phyloP scores from a whole-genome alignment of 2,797 vertebrate genomes.

The Aulostomus chinensis region DNA sequence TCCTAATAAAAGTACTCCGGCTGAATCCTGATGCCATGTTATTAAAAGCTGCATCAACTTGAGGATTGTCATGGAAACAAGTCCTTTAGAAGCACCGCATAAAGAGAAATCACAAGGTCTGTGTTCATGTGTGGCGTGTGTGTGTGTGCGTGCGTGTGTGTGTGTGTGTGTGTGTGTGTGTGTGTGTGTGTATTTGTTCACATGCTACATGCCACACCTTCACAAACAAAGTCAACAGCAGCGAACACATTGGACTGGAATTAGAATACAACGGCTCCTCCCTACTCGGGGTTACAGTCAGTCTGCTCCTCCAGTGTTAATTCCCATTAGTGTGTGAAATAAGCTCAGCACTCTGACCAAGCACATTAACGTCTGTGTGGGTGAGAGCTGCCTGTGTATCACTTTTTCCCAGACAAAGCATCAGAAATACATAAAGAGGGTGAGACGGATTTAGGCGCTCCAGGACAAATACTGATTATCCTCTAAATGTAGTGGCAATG shows the following conservation, averaged over 20 bases:
- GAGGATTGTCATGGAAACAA: constrained; percentile 56
- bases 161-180: too few species aligned
- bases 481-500: constrained; percentile 47
- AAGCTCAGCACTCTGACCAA: constrained; percentile 17
- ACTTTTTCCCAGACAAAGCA: constrained; percentile 25
- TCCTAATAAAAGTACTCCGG: background rate
- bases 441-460: constrained; percentile 20
- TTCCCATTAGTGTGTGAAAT: constrained; percentile 20
- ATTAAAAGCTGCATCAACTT: constrained; percentile 30
- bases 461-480: constrained; percentile 49
- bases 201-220: too few species aligned
- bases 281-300: too few species aligned
- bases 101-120: constrained; percentile 28
- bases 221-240: too few species aligned
- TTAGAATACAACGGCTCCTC: too few species aligned
- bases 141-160: constrained; percentile 1
- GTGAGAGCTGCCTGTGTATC: constrained; percentile 7
- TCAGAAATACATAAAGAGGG: constrained; percentile 4
- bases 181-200: too few species aligned
- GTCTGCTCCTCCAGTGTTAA: too few species aligned
- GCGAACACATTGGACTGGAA: too few species aligned
- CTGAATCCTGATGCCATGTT: constrained; percentile 14
- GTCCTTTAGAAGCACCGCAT: constrained; percentile 6
- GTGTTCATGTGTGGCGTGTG: constrained; percentile 8
- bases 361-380: constrained; percentile 4